Base-by-base conservation (phyloP, 2,888 invertebrate genomes). In the Apodemia zela region DNA sequence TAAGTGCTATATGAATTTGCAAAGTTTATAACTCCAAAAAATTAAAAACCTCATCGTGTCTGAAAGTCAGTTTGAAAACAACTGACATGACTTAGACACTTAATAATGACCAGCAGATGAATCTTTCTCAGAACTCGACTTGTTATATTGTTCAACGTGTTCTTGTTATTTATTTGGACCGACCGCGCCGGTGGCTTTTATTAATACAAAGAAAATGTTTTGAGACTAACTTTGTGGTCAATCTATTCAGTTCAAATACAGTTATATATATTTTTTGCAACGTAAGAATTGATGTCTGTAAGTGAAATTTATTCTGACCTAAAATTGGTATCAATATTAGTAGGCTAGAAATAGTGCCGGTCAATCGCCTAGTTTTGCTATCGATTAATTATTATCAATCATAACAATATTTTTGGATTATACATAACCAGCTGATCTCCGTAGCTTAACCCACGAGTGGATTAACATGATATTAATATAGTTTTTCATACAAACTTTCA, bases 111-210 rank as follows among this genome's bases (percentile, higher is more conserved):
- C 29, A 5, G 54, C 25, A 29, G 54, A 54, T 13, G 51, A 15
- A 54, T 29, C 29, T 25, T 54, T 54, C 54, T 54, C 15, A 54
- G 54, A 54, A 57, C 29, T 57, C 54, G 54, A 15, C 29, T 57
- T 13, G 29, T 57, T 57, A 57, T 57, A 57, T 57, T 57, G 57
- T 57, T 57, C 54, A 25, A n/a, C 15, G 25, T n/a, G 25, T 8
- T 57, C 57, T 57, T 57, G 29, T 57, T 57, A 29, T 57, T 57
- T 57, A 57, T 57, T 57, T 47, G 47, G 47, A 47, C 47, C 17
- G 8, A 8, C 47, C 47, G 17, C 17, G 17, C n/a, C 57, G 8
- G 57, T 57, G 57, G 25, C 57, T 57, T 57, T 57, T 57, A 57
- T 15, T 57, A 15, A 29, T 29, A 57, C 57, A 57, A 57, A 29